Percentiles rank a stretch among this genome's conserved stretches.
Evolutionary conservation across 2,113 vertebrate species (phyloP).

Genomic region (Pseudonaja textilis): DNA sequence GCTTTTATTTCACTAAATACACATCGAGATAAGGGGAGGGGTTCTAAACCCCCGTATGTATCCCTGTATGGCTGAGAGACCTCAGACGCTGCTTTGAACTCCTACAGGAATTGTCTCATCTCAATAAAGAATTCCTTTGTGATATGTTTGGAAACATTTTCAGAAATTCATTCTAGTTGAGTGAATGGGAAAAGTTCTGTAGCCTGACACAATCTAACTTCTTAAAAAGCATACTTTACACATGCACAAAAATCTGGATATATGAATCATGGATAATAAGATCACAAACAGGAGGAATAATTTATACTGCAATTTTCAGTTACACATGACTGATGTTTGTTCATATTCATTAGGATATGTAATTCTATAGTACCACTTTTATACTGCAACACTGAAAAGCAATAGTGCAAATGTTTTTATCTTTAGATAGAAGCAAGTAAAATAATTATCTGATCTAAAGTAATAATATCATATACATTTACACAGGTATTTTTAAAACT

Average conservation of each 20-base stretch:
- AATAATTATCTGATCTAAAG: not conserved
- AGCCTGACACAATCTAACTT: not conserved
- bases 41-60: too few species aligned
- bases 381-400: not conserved
- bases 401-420: not conserved
- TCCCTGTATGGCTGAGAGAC: too few species aligned
- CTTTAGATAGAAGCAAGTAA: not conserved
- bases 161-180: too few species aligned
- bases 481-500: slow-evolving; percentile 4
- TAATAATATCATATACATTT: not conserved
- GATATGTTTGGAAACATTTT: too few species aligned
- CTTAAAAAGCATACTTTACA: not conserved
- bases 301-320: not conserved
- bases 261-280: not conserved
- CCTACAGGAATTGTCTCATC: too few species aligned
- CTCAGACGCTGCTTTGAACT: too few species aligned
- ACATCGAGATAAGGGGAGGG: too few species aligned
- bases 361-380: not conserved
- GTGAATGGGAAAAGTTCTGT: too few species aligned
- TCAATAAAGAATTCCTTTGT: too few species aligned
- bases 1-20: too few species aligned
- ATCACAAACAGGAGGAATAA: not conserved
- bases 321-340: not conserved
- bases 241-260: not conserved
- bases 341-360: not conserved